Percentiles rank a stretch among this genome's conserved stretches.
These are phyloP conservation scores for Aquatica leii DNA, from an alignment of 2,888 invertebrate genomes.

Conservation along the genomic window DNA sequence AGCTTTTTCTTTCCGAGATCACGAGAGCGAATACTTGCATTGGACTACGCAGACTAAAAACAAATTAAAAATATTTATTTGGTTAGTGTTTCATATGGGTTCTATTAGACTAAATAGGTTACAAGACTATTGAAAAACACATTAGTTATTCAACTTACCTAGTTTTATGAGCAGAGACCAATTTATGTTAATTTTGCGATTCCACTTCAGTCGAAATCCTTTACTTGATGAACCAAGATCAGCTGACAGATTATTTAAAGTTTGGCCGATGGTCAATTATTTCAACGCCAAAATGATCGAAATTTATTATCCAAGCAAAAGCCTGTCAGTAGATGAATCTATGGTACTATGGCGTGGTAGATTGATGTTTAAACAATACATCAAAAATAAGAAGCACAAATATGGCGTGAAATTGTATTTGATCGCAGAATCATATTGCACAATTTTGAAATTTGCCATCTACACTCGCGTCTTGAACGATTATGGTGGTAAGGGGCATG, in stretches of 20 bases:
- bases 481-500: conserved; percentile 43
- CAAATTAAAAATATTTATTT: background rate
- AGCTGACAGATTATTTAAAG: no score
- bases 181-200: background rate
- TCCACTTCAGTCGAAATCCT: background rate
- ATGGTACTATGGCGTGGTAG: conserved; percentile 44
- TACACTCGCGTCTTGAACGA: conserved; percentile 43
- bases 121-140: background rate
- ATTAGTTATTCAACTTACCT: background rate
- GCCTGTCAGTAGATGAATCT: conserved; percentile 37
- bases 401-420: conserved; percentile 48
- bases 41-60: background rate
- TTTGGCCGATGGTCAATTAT: conserved; percentile 50
- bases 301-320: conserved; percentile 39
- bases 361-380: conserved; percentile 45
- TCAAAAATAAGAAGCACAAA: conserved; percentile 43
- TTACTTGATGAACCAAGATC: no score
- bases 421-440: conserved; percentile 40
- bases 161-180: no score
- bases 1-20: background rate
- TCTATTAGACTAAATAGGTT: no score
- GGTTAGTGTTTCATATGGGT: no score
- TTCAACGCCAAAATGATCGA: conserved; percentile 49
- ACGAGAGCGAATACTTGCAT: background rate
- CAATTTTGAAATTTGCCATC: conserved; percentile 40